Base-by-base conservation (phyloP, 1,140 invertebrate genomes). In the Chionoecetes opilio region DNA sequence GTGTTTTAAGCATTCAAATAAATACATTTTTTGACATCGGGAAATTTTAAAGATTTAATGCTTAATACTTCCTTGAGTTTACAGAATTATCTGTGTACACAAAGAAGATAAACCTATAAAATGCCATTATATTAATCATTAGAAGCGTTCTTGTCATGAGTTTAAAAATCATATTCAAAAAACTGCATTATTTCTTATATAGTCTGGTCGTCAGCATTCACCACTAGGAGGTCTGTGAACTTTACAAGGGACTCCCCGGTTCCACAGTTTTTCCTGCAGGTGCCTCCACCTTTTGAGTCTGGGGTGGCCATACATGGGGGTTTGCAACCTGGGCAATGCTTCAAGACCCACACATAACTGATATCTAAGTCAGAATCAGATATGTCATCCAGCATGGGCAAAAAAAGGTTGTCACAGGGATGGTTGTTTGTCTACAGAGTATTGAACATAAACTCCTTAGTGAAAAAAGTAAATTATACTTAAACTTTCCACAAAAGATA, bases 211-310 rank as follows among this genome's bases (percentile, higher is more conserved):
- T 87, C 87, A 95, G 34, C 91, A 95, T 37, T 37, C 90, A 86
- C 53, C 87, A 85, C 94, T 34, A 95, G 46, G 38, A 95, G 91
- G 35, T 95, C 94, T 14, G 94, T 95, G n/a, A 95, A 95, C 11
- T 92, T 95, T 5, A 95, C 91, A 53, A n/a, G 91, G 53, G 11
- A 95, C 46, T 31, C 94, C 94, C 29, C 94, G 82, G 35, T 95
- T 95, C 94, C 94, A 95, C 14, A 95, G 87, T 53, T 92, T 95
- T 88, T 95, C 90, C 53, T 95, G 94, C 21, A 95, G 87, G 75
- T 37, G 32, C 82, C 94, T 92, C 94, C 94, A 95, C 85, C 82
- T 86, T 38, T 87, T 92, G 26, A 95, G 85, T 95, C 87, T 92
- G 75, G 90, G 91, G 3, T 90, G 94, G 26, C 92, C 90, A 82